A percentile compares a stretch with the other conserved stretches of the same genome.
Evolutionary conservation across 2,888 invertebrate genomes (phyloP).

Genomic region (Anaspis maculata): DNA sequence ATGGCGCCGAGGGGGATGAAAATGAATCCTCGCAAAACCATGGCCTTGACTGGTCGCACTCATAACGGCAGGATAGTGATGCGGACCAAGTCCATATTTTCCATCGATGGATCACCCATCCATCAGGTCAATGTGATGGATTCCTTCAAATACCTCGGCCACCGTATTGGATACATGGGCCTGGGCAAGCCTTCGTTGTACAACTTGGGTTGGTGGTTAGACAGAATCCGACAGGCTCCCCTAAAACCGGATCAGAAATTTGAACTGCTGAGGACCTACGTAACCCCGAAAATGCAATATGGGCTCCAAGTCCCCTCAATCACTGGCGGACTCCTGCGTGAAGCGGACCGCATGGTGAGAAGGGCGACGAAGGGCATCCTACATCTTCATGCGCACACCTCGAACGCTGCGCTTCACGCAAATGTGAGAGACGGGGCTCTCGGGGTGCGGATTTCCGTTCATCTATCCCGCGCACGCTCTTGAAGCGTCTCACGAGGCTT

Average conservation of each 20-base stretch:
- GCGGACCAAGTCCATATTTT: too few species aligned
- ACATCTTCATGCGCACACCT: conserved; percentile 5
- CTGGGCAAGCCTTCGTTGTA: conserved; percentile 10
- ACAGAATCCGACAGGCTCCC: conserved; percentile 25
- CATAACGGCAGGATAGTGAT: too few species aligned
- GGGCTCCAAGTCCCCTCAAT: conserved; percentile 28
- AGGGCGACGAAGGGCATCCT: neutral
- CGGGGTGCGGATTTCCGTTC: conserved; percentile 20
- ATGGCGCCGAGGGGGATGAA: neutral
- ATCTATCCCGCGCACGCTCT: conserved; percentile 12
- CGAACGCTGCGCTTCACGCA: conserved; percentile 3
- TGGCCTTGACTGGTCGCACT: too few species aligned
- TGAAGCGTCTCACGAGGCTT: conserved; percentile 6
- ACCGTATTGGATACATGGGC: conserved; percentile 11
- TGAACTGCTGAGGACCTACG: conserved; percentile 23
- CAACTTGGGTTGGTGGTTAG: conserved; percentile 20
- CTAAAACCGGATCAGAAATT: conserved; percentile 38
- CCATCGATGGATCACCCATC: too few species aligned
- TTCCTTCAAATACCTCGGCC: conserved; percentile 17
- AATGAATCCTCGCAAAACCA: too few species aligned
- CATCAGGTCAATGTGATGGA: too few species aligned
- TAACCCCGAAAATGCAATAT: conserved; percentile 33
- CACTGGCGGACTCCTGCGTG: conserved; percentile 7
- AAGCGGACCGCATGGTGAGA: conserved; percentile 3
- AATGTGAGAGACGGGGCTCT: conserved; percentile 21